Base-by-base conservation (phyloP, 2,113 vertebrate genomes). In the Megaceryle maxima region DNA sequence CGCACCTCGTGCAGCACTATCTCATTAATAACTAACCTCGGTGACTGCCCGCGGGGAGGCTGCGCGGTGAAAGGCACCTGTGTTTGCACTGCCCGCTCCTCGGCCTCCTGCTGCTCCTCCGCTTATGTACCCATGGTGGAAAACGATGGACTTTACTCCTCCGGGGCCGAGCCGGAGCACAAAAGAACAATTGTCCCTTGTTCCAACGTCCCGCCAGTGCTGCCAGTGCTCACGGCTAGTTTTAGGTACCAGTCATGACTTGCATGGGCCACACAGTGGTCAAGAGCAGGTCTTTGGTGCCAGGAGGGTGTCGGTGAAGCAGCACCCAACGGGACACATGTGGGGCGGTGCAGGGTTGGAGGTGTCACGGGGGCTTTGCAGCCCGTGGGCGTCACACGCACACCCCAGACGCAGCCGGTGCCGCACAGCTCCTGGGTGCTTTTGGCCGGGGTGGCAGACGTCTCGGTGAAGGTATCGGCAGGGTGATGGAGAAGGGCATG, bases 111-210 rank as follows among this genome's bases (percentile, higher is more conserved):
- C 90, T 74, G 78, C 78, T 63, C 43, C 10, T 0, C 2, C 28
- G 37, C 26, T 5, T 69, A 13, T 62, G 56, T 73, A 50, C 77
- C 57, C 6, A 4, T 3, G 10, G 3, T 63, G 73, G 64, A 25
- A 31, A 64, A 8, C 39, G 67, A 3, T 12, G 90, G 95, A 97
- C 96, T 96, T 95, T 78, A 53, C 80, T 90, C 94, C 57, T 81
- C 80, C 2, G 3, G 86, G 60, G 76, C 70, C 0, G 7, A 24
- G 33, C 82, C 10, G 63, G n/a, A 72, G 80, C 83, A 81, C 64
- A 37, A 86, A 28, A 90, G 88, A 62, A 3, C 88, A 51, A 87
- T 94, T 55, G 69, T 44, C 81, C 91, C 86, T 70, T 63, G 73
- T 87, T 88, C 6, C 19, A 46, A 1, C 3, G 14, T 60, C 67